Conservation (phyloP, 2,797 vertebrate genomes). For the Halcyon leucocephala region DNA sequence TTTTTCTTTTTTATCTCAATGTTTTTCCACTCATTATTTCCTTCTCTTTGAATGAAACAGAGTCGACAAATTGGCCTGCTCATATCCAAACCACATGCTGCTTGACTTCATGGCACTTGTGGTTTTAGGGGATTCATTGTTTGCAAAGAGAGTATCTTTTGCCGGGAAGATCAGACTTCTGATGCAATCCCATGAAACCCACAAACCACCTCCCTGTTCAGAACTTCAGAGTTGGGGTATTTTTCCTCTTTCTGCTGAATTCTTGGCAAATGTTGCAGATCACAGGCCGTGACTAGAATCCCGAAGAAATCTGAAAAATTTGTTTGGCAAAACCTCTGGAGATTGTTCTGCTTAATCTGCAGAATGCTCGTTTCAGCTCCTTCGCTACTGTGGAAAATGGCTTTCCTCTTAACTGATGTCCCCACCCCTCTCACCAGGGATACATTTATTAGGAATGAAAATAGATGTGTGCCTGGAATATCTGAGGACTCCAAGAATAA, state of each 20-base stretch:
- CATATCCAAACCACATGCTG: slow-evolving; percentile 60
- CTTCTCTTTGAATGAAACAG: slow-evolving; percentile 54
- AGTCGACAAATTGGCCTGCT: slow-evolving; percentile 67
- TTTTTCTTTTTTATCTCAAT: slow-evolving; percentile 41
- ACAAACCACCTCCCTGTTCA: slow-evolving; percentile 65
- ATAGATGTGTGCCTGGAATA: slow-evolving; percentile 39
- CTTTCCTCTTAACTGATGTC: slow-evolving; percentile 12
- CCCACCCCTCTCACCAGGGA: slow-evolving; percentile 39
- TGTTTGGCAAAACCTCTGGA: slow-evolving; percentile 43
- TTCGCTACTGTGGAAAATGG: slow-evolving; percentile 37
- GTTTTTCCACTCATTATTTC: slow-evolving; percentile 61
- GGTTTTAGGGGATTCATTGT: slow-evolving; percentile 66
- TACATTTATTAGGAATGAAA: slow-evolving; percentile 6
- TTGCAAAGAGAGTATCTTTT: slow-evolving; percentile 59
- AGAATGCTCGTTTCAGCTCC: background rate
- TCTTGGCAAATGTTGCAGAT: slow-evolving; percentile 50
- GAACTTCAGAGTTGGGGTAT: slow-evolving; percentile 14
- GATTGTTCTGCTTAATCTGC: slow-evolving; percentile 46
- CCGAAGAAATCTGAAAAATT: slow-evolving; percentile 55
- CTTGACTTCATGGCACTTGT: slow-evolving; percentile 67
- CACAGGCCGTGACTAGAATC: slow-evolving; percentile 44
- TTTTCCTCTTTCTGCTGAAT: slow-evolving; percentile 46
- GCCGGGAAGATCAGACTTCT: slow-evolving; percentile 68
- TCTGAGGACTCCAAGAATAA: slow-evolving; percentile 37
- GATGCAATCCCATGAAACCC: slow-evolving; percentile 71